phyloP scores from a whole-genome alignment of 2,113 vertebrate genomes.

The Sminthopsis crassicaudata region DNA sequence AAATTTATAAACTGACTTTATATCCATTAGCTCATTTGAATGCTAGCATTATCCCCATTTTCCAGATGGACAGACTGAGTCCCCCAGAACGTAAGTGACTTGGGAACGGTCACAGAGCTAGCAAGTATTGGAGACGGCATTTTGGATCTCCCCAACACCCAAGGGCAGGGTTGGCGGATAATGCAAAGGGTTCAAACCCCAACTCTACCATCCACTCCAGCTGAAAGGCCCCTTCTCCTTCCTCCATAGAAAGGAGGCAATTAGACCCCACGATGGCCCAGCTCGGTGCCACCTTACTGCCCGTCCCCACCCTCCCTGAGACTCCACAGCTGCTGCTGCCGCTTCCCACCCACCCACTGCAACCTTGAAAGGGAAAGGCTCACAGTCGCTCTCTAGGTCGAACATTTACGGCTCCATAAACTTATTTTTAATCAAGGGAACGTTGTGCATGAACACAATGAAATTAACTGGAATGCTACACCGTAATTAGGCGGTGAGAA shows the following conservation, averaged over 20 bases:
- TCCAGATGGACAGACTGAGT: background rate
- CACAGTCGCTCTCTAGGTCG: background rate
- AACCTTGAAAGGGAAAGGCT: background rate
- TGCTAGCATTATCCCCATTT: background rate
- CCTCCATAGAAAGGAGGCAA: background rate
- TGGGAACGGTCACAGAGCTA: background rate
- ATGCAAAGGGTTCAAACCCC: background rate
- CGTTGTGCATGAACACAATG: slow-evolving; percentile 40
- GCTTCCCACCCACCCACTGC: background rate
- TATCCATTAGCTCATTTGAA: background rate
- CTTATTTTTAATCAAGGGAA: slow-evolving; percentile 50
- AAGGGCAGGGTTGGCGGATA: background rate
- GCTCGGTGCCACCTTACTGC: background rate
- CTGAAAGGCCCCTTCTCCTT: background rate
- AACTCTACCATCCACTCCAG: background rate
- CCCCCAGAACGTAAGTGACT: background rate
- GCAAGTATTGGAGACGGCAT: background rate
- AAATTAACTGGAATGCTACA: background rate
- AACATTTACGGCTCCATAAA: slow-evolving; percentile 41
- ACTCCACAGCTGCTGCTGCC: background rate
- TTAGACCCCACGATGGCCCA: background rate
- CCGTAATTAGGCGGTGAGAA: slow-evolving; percentile 40
- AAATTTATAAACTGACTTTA: background rate
- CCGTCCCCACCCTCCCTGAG: background rate
- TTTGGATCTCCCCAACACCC: background rate